Evolutionary conservation across 2,113 vertebrate genomes (phyloP), one percentile per base, ranked within the genome.

Genomic region (Cricetomys ansorgei): DNA sequence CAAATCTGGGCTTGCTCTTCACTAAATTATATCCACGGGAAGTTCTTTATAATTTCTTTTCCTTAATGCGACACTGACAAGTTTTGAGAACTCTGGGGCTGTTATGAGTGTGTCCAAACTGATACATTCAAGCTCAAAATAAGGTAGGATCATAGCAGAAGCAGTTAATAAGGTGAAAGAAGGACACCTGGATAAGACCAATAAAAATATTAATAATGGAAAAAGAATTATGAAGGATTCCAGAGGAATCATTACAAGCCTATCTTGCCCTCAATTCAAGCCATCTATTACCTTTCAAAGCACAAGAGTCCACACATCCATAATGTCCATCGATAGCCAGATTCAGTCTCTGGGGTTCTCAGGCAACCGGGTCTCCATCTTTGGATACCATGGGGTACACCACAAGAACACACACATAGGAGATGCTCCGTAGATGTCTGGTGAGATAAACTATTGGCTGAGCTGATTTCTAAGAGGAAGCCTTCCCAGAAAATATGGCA

Each of bases 91-190:
- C 37, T 40, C 55, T 16, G n/a, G 25, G 37, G 37, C 37, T 17
- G 5, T 62, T 43, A 83, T 29, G 16, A 62, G 17, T 27, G 55
- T 43, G 25, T 62, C 43, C 55, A 83, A 43, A 62, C 55, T 62
- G n/a, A 43, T 17, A 23, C 34, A 34, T 4, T 85, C 57, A 45
- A 67, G 29, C 12, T 65, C 27, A 79, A 89, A 67, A 65, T 37
- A 53, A 62, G n/a, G 12, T 62, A 40, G 65, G 27, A 94, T 45
- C 75, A 34, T 6, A 79, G 55, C 40, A 67, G 84, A 94, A 91
- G 25, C 70, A 94, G 81, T 72, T 83, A 88, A 27, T 40, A 79
- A 87, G 29, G 77, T 11, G n/a, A 70, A 94, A 77, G 53, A 88
- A 1, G 13, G 43, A 37, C 16, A 53, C 62, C 19, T 69, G 65